Conservation (phyloP, 2,888 invertebrate species). For the Lochmaea crataegi region DNA sequence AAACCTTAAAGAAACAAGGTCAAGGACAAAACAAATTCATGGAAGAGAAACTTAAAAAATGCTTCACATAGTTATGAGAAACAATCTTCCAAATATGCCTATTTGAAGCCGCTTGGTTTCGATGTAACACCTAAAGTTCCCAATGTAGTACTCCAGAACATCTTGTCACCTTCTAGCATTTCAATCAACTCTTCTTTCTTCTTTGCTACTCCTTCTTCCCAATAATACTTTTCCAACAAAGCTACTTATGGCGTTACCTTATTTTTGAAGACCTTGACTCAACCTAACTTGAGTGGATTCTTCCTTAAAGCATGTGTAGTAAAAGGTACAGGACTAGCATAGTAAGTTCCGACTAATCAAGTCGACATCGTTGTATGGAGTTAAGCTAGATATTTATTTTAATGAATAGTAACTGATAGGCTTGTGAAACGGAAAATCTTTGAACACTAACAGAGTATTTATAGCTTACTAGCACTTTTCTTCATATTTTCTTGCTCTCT, state of each 20-base stretch:
- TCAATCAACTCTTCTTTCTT: background rate
- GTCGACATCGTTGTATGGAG: too few species aligned
- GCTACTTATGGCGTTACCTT: too few species aligned
- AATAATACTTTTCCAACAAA: background rate
- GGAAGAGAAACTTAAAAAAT: too few species aligned
- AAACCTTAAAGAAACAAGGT: too few species aligned
- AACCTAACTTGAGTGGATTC: background rate
- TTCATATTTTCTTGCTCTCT: conserved; percentile 7
- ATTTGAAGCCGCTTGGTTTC: too few species aligned
- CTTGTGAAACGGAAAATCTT: background rate
- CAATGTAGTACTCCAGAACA: background rate
- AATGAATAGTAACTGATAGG: background rate
- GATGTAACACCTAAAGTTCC: too few species aligned
- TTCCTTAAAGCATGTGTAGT: background rate
- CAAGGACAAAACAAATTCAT: too few species aligned
- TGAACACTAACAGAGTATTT: background rate
- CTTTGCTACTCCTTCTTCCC: background rate
- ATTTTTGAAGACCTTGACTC: too few species aligned
- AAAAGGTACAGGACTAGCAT: too few species aligned
- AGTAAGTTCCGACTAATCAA: too few species aligned
- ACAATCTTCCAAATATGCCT: too few species aligned
- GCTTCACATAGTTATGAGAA: too few species aligned
- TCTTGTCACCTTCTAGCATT: background rate
- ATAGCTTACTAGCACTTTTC: background rate
- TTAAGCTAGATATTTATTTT: background rate